phyloP scores from a whole-genome alignment of 2,113 vertebrate species.

The Machaerirhynchus nigripectus region DNA sequence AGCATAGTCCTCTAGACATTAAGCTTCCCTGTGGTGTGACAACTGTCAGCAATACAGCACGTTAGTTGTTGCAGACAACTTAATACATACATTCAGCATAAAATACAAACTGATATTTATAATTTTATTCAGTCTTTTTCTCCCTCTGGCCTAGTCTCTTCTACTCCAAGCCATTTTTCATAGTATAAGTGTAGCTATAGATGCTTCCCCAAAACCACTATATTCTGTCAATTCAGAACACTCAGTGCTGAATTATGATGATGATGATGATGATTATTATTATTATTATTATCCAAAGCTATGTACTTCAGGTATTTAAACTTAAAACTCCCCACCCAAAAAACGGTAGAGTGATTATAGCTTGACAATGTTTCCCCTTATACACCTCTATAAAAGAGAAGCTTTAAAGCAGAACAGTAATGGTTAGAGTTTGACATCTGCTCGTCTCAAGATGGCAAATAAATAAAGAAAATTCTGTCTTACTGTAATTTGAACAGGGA shows the following conservation, averaged over 20 bases:
- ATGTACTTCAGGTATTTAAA: not conserved
- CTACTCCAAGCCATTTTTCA: not conserved
- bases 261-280: not conserved
- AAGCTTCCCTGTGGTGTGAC: not conserved
- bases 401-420: not conserved
- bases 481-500: not conserved
- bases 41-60: not conserved
- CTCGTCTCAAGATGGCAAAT: not conserved
- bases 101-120: not conserved
- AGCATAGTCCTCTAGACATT: not conserved
- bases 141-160: not conserved
- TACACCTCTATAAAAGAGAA: not conserved
- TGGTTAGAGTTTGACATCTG: not conserved
- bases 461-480: not conserved
- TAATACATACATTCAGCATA: not conserved
- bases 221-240: not conserved
- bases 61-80: not conserved
- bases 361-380: not conserved
- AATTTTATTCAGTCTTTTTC: not conserved
- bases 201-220: not conserved
- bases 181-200: not conserved
- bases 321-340: not conserved
- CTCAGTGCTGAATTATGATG: not conserved
- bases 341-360: not conserved
- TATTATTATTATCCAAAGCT: not conserved